These are phyloP conservation scores for Macrosiphum euphorbiae DNA, from an alignment of 2,888 invertebrate genomes.

Conservation along the genomic window DNA sequence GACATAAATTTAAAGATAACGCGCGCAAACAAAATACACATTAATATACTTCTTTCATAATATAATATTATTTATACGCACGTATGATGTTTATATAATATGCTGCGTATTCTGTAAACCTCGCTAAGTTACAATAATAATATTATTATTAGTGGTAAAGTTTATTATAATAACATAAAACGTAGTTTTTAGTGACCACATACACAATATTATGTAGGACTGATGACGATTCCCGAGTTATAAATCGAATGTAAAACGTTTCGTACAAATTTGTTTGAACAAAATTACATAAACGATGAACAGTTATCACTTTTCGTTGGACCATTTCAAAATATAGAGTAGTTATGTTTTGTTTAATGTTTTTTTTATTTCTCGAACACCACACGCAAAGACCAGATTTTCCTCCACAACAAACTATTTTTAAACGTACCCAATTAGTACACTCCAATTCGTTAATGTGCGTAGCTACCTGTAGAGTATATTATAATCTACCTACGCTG, in stretches of 20 bases:
- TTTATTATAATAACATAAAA: neutral
- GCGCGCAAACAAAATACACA: neutral
- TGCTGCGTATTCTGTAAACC: neutral
- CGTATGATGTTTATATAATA: neutral
- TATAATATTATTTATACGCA: conserved; percentile 10
- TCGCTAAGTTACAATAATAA: neutral
- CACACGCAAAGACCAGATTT: neutral
- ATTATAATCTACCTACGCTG: neutral
- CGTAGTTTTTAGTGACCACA: neutral
- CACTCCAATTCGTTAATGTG: neutral
- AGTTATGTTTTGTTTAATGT: neutral
- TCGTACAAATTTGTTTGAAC: neutral
- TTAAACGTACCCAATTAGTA: neutral
- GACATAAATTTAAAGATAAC: conserved; percentile 35
- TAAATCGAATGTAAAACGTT: neutral
- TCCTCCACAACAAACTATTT: neutral
- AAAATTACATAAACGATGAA: neutral
- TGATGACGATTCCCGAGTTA: neutral
- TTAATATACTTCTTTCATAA: neutral
- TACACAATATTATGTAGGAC: neutral
- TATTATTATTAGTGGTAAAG: neutral
- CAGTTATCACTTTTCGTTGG: neutral
- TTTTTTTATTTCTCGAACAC: neutral
- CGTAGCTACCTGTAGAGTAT: neutral
- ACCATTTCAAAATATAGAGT: neutral